Percentiles rank a stretch among this genome's conserved stretches.
phyloP scores from a whole-genome alignment of 2,888 invertebrate genomes.

The Acronicta alni region DNA sequence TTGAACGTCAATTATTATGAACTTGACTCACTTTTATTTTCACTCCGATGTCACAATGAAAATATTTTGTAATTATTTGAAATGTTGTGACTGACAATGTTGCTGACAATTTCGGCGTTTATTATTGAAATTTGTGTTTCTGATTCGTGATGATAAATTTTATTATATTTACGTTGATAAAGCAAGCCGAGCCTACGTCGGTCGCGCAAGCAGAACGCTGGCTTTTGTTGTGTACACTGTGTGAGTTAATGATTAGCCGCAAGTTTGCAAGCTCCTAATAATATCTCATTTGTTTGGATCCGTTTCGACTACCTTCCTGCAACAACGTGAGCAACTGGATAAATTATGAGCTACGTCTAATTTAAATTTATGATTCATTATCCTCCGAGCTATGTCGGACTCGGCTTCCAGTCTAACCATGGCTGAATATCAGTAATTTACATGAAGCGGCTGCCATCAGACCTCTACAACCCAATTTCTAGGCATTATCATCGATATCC shows the following conservation, averaged over 20 bases:
- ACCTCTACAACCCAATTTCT: no score
- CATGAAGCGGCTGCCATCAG: no score
- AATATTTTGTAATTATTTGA: not conserved
- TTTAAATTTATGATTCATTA: not conserved
- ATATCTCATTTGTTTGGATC: slow-evolving; percentile 42
- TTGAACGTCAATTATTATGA: slow-evolving; percentile 76
- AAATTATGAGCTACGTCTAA: slow-evolving; percentile 3
- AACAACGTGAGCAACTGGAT: slow-evolving; percentile 5
- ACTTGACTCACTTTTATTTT: slow-evolving; percentile 70
- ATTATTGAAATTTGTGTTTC: no score
- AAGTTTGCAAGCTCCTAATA: slow-evolving; percentile 22
- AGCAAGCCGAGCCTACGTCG: no score
- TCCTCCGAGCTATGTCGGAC: no score
- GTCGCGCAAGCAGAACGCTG: no score
- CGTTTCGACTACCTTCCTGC: slow-evolving; percentile 11
- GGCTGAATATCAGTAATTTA: no score
- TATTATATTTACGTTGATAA: no score
- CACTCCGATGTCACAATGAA: slow-evolving; percentile 30
- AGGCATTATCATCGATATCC: no score
- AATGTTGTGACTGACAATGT: not conserved
- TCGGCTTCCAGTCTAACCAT: no score
- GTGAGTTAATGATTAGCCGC: slow-evolving; percentile 12
- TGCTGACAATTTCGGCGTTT: no score
- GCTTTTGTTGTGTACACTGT: slow-evolving; percentile 3
- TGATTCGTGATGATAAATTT: no score